Percentiles rank a stretch among this genome's conserved stretches.
These are phyloP conservation scores for Kobus ellipsiprymnus DNA, from an alignment of 2,113 vertebrate species.

Conservation along the genomic window DNA sequence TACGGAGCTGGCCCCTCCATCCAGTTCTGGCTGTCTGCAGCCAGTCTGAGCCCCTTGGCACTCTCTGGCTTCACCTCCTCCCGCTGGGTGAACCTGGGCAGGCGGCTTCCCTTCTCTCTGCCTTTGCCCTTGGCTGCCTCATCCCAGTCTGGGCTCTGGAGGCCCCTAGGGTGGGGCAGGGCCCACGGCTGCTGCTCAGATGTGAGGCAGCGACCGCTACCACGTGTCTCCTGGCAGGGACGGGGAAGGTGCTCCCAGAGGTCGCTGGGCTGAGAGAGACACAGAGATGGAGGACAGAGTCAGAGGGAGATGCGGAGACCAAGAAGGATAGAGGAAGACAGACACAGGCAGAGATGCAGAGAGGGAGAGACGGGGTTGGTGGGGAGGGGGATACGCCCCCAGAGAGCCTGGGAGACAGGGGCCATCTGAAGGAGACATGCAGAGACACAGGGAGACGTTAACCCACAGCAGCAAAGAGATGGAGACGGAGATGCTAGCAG, in stretches of 20 bases:
- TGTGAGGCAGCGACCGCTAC: not conserved
- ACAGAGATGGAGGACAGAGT: not conserved
- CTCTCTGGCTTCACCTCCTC: not conserved
- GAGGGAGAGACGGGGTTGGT: not conserved
- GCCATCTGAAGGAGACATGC: not conserved
- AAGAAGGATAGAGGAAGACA: not conserved
- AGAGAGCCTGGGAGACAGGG: not conserved
- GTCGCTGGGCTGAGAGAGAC: not conserved
- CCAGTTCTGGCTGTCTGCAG: not conserved
- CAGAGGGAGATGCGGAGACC: not conserved
- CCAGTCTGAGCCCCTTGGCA: not conserved
- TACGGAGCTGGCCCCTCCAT: not conserved
- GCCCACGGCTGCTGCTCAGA: not conserved
- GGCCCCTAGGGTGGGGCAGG: not conserved
- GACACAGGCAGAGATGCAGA: not conserved
- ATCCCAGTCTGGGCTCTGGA: not conserved
- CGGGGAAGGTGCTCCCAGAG: not conserved
- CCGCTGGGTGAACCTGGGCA: not conserved
- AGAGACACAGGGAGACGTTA: not conserved
- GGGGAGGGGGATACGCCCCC: not conserved
- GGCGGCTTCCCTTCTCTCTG: not conserved
- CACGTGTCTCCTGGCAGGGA: not conserved
- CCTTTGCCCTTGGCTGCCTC: not conserved
- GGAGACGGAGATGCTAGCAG: fast-evolving
- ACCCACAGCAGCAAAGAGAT: not conserved